Evolutionary conservation across 2,113 vertebrate genomes (phyloP).

Genomic region (Mesocricetus auratus): DNA sequence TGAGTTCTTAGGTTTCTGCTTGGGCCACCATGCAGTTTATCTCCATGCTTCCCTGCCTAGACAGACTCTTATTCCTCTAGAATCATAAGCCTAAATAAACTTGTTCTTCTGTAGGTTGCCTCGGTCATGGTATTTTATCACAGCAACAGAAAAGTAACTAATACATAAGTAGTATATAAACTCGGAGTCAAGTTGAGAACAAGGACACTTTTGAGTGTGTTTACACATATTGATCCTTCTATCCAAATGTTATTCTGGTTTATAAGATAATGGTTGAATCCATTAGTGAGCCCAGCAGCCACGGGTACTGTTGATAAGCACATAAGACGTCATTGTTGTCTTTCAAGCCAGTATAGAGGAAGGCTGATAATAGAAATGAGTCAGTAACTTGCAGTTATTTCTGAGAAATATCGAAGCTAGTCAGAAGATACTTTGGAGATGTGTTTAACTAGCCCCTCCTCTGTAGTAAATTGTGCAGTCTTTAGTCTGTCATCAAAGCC

Average conservation of each 20-base stretch:
- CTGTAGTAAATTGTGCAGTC: not conserved
- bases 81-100: not conserved
- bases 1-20: not conserved
- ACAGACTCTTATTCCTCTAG: not conserved
- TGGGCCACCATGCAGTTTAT: not conserved
- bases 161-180: not conserved
- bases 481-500: not conserved
- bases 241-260: not conserved
- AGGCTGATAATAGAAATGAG: not conserved
- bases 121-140: not conserved
- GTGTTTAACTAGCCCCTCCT: not conserved
- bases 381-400: not conserved
- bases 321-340: not conserved
- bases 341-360: not conserved
- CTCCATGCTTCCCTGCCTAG: not conserved
- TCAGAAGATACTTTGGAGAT: not conserved
- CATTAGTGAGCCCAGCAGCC: not conserved
- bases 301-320: not conserved
- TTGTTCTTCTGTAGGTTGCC: not conserved
- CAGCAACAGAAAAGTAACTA: not conserved
- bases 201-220: not conserved
- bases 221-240: not conserved
- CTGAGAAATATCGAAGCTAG: constrained; percentile 2
- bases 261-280: not conserved
- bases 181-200: not conserved